Conservation (phyloP, 2,888 invertebrate genomes). For the Digitonthophagus gazella region DNA sequence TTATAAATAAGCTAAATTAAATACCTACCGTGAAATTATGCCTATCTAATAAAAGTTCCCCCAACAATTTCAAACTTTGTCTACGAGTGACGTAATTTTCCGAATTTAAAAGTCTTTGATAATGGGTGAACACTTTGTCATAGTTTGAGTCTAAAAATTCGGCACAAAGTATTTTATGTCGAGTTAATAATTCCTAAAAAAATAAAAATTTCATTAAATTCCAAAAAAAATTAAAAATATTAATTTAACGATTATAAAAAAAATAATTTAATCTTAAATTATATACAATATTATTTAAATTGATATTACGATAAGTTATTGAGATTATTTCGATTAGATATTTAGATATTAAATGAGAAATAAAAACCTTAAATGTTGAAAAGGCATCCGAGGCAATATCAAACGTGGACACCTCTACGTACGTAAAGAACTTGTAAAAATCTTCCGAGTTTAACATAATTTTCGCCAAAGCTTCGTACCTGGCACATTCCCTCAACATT, state of each 20-base stretch:
- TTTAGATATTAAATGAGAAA: background rate
- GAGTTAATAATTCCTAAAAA: constrained; percentile 83
- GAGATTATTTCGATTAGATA: background rate
- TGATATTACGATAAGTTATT: background rate
- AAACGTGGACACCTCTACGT: constrained; percentile 99
- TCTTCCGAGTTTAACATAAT: constrained; percentile 97
- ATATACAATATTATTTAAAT: background rate
- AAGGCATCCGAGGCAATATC: constrained; percentile 99
- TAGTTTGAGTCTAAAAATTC: constrained; percentile 99
- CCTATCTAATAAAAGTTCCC: constrained; percentile 94
- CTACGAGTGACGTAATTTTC: constrained; percentile 99
- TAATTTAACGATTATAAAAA: constrained; percentile 2
- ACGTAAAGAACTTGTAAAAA: constrained; percentile 99
- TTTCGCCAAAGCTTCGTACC: constrained; percentile 97
- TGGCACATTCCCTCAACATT: constrained; percentile 97
- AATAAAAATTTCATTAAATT: constrained; percentile 31
- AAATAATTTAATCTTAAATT: background rate
- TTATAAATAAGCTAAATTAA: too few species aligned
- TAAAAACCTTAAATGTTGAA: constrained; percentile 95
- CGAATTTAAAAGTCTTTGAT: constrained; percentile 95
- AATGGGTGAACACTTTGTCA: constrained; percentile 96
- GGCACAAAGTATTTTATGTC: constrained; percentile 94
- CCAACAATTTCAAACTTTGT: constrained; percentile 96
- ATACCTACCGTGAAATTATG: constrained; percentile 96
- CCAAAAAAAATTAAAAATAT: background rate